Evolutionary conservation across 2,797 vertebrate species (phyloP), one percentile per base, ranked within the genome.

Genomic region (Eleutherodactylus coqui): DNA sequence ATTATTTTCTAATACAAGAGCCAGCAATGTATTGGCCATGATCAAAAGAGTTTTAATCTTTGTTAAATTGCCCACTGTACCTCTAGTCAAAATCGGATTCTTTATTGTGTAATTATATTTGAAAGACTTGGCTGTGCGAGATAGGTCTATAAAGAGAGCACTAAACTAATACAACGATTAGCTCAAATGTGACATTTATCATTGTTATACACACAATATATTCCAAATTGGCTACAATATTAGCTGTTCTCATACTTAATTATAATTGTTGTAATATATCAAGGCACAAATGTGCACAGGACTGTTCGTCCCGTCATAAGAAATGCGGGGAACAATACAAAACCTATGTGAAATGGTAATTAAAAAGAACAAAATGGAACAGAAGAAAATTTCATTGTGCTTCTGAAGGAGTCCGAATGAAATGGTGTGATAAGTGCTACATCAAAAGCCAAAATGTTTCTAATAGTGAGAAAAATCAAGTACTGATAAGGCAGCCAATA

Each of bases 101-200:
- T 89, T 90, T 89, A 91, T 90, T 91, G 89, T 82, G 82, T 87
- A 90, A 90, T 89, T 89, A 55, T 49, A 73, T 83, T 89, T 87
- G 17, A 19, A 80, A 91, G 88, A 11, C 38, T 86, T 90, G 81
- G 88, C 55, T 88, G 69, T 80, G 79, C 76, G 86, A 90, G 88
- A 81, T 80, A 43, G 34, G 84, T 62, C 89, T 90, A 83, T 90
- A 82, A 90, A 87, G 87, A 87, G 76, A 81, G 45, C 88, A 86
- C 79, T 87, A 87, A 64, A 86, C 75, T 76, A 89, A 89, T 84
- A 87, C 75, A 87, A 85, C 89, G 90, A 91, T 90, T 90, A 89
- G 70, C 87, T 90, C 84, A 89, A 87, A 90, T 88, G 82, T 82
- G 88, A 83, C 88, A 91, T 90, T 89, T 89, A 89, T 89, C 89